A percentile compares a stretch with the other conserved stretches of the same genome.
Conservation (phyloP, 2,797 vertebrate species). For the Enteromius afrohamiltoni region DNA sequence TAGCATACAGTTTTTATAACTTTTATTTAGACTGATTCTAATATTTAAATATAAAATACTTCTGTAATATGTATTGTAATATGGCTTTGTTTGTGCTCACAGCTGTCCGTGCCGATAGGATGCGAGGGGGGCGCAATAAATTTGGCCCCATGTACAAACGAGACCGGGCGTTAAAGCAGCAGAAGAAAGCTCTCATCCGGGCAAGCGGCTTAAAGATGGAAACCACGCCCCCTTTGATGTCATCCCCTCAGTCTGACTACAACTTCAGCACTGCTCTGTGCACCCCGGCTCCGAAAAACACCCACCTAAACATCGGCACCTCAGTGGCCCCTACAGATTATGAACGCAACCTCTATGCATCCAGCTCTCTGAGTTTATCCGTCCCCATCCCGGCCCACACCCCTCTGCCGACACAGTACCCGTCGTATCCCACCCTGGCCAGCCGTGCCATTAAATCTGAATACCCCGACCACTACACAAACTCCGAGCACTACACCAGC, state of each 20-base stretch:
- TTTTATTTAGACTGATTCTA: background rate
- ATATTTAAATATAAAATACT: background rate
- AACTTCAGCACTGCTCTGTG: slow-evolving; percentile 73
- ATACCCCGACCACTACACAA: slow-evolving; percentile 82
- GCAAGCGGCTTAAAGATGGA: slow-evolving; percentile 83
- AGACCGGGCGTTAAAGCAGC: slow-evolving; percentile 92
- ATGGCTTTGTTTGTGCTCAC: slow-evolving; percentile 24
- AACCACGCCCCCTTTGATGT: slow-evolving; percentile 72
- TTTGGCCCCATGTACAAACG: slow-evolving; percentile 95
- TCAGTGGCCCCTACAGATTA: slow-evolving; percentile 75
- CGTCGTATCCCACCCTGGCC: slow-evolving; percentile 77
- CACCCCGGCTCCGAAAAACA: slow-evolving; percentile 72
- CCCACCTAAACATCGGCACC: slow-evolving; percentile 70
- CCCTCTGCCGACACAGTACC: slow-evolving; percentile 72
- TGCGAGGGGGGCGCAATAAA: slow-evolving; percentile 93
- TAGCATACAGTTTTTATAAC: background rate
- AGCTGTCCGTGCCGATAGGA: slow-evolving; percentile 93
- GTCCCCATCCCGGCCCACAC: slow-evolving; percentile 70
- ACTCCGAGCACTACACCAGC: slow-evolving; percentile 66
- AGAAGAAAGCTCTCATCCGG: slow-evolving; percentile 89
- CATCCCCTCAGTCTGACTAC: slow-evolving; percentile 78
- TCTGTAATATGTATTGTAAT: background rate
- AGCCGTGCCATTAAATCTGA: slow-evolving; percentile 86
- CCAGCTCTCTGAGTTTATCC: slow-evolving; percentile 69
- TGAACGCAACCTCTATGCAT: slow-evolving; percentile 74